These are phyloP conservation scores for Drosophila melanica DNA, from an alignment of 1,140 invertebrate species.

Conservation along the genomic window DNA sequence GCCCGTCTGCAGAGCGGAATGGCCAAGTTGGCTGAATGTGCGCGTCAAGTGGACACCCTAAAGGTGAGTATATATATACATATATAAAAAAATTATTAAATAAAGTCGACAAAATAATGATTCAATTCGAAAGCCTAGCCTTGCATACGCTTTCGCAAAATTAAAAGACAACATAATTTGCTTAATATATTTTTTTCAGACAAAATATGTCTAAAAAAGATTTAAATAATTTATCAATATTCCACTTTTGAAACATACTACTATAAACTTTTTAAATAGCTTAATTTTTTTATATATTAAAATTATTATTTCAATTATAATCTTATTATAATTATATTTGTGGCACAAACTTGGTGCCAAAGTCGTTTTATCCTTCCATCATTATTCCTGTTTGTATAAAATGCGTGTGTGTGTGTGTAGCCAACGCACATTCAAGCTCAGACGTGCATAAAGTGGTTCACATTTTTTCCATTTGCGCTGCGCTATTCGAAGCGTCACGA, in stretches of 20 bases:
- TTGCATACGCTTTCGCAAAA: background rate
- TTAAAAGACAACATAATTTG: no score
- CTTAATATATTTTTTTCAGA: no score
- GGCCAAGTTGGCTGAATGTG: constrained; percentile 93
- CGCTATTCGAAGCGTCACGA: constrained; percentile 51
- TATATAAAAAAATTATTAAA: constrained; percentile 16
- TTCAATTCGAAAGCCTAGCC: background rate
- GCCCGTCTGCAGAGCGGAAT: constrained; percentile 93
- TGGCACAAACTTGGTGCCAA: background rate
- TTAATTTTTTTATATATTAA: background rate
- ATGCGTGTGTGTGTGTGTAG: constrained; percentile 33
- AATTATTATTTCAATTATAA: background rate
- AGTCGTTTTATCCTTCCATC: background rate
- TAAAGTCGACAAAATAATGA: background rate
- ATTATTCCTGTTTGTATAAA: constrained; percentile 23
- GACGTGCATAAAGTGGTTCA: background rate
- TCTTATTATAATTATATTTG: no score
- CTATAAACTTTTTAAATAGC: background rate
- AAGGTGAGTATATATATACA: constrained; percentile 85
- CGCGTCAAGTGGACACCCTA: constrained; percentile 89
- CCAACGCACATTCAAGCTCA: background rate
- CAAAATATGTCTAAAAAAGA: background rate
- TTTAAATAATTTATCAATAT: background rate
- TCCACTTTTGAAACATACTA: background rate
- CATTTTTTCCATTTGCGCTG: constrained; percentile 26